Evolutionary conservation across 2,888 invertebrate genomes (phyloP), one percentile per base, ranked within the genome.

Genomic region (Pterostichus madidus): DNA sequence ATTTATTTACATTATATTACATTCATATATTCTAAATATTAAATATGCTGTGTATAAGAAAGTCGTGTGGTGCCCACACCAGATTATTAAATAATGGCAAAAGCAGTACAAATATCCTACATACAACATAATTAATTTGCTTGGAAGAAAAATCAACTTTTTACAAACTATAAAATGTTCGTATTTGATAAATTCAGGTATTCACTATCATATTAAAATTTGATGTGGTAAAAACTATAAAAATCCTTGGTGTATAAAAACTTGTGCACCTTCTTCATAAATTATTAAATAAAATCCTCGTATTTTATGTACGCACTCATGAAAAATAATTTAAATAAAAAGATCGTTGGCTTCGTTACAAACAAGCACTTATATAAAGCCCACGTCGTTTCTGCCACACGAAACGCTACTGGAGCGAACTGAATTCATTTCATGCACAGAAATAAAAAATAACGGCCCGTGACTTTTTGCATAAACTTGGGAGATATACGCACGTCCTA

Each of bases 371-470:
- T 64, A 64, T 11, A 24, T 59, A 59, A 59, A 24, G 24, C 59
- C n/a, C 32, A 31, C 64, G 64, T n/a, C 11, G 32, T 35, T 32
- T 13, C 5, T 61, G 49, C 49, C 49, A 13, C 49, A 49, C 13
- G 64, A 32, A 64, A 31, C 64, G 24, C 31, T 35, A 35, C 64
- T 35, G 13, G 31, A 64, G 59, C 59, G 31, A 59, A 13, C 64
- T 64, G 68, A 71, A 71, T 71, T 71, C 68, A 71, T 71, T 71
- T 71, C 39, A 71, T 71, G 68, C 44, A 71, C 44, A 39, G 44
- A 39, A 71, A 71, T 71, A 71, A 71, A 64, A 64, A 64, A 64
- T 64, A 64, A 64, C 64, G 35, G 31, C 35, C 64, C 64, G 64
- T 64, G 64, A 64, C 32, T 64, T 64, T 64, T 35, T 64, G 31